These are phyloP conservation scores for Copsychus sechellarum DNA, from an alignment of 2,113 vertebrate species.

Conservation along the genomic window DNA sequence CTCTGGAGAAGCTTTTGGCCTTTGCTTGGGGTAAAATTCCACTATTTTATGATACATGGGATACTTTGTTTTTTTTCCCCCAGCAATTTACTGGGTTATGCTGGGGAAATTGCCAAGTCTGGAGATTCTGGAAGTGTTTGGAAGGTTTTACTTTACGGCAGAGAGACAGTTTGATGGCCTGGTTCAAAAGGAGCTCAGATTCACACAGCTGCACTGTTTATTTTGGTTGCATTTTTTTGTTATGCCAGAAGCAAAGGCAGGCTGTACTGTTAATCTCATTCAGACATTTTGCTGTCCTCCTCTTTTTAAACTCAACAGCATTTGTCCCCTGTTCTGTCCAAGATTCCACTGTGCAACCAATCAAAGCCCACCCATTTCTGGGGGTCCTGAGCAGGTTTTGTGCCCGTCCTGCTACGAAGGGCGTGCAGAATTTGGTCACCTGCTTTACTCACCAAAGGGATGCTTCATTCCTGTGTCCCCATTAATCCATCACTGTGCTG, in stretches of 20 bases:
- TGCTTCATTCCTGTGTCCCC: background rate
- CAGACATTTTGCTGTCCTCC: constrained; percentile 3
- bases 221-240: constrained; percentile 56
- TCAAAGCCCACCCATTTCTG: background rate
- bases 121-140: constrained; percentile 44
- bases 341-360: background rate
- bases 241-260: constrained; percentile 20
- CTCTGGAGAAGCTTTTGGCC: constrained; percentile 29
- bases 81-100: constrained; percentile 53
- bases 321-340: background rate
- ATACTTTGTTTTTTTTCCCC: background rate
- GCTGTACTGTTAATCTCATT: background rate
- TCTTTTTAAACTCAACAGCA: background rate
- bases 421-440: background rate
- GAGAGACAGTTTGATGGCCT: constrained; percentile 61
- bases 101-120: constrained; percentile 64
- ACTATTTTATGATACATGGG: constrained; percentile 50
- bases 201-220: constrained; percentile 65
- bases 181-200: constrained; percentile 62
- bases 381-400: background rate
- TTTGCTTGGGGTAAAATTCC: constrained; percentile 41
- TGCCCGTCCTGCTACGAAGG: rapidly evolving
- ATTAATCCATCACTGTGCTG: background rate
- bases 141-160: constrained; percentile 44
- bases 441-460: background rate